Percentiles rank a stretch among this genome's conserved stretches.
Evolutionary conservation across 2,888 invertebrate species (phyloP).

Genomic region (Helobdella robusta): DNA sequence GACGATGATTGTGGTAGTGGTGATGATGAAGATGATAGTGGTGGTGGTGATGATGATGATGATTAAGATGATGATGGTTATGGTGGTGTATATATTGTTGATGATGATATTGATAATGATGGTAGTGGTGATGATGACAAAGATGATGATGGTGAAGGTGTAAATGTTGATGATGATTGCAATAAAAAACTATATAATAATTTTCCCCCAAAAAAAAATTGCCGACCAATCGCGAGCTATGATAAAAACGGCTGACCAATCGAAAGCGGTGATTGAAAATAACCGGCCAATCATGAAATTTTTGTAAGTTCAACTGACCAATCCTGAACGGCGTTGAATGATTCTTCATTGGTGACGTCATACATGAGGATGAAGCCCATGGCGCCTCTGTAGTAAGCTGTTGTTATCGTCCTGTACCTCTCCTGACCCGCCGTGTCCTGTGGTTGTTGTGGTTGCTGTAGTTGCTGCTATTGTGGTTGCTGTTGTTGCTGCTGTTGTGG

Average conservation of each 20-base stretch:
- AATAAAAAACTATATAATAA: conserved; percentile 15
- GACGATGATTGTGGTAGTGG: neutral
- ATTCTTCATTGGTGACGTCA: conserved; percentile 98
- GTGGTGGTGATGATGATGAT: neutral
- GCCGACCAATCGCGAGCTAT: no score
- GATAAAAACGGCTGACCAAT: no score
- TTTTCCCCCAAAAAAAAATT: neutral
- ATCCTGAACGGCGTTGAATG: conserved; percentile 98
- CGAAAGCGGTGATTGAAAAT: no score
- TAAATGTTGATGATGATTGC: conserved; percentile 4
- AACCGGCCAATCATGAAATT: no score
- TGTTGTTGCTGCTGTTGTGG: no score
- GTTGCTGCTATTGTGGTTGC: no score
- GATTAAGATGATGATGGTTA: no score
- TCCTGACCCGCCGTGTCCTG: conserved; percentile 98
- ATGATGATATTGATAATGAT: neutral
- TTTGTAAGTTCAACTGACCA: no score
- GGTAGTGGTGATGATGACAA: conserved; percentile 20
- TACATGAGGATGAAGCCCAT: conserved; percentile 99
- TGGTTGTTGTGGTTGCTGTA: no score
- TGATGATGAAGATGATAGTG: neutral
- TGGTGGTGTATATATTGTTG: neutral
- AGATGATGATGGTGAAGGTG: neutral
- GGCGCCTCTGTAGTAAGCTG: conserved; percentile 95
- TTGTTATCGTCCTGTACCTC: conserved; percentile 95